Evolutionary conservation across 2,113 vertebrate species (phyloP).

Genomic region (rabbit (Oryctolagus cuniculus)): DNA sequence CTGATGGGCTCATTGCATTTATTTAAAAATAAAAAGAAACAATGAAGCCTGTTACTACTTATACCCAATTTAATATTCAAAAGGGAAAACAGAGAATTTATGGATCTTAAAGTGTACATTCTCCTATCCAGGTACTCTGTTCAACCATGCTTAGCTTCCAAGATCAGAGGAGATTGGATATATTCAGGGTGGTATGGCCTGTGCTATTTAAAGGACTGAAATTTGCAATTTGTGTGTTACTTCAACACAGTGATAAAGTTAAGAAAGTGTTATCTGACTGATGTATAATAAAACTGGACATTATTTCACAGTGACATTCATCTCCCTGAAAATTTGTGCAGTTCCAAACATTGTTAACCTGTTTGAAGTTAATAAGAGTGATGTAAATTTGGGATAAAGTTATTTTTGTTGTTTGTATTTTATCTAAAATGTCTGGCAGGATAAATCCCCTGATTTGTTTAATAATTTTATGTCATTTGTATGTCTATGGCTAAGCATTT

Average conservation of each 20-base stretch:
- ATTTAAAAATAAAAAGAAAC: background rate
- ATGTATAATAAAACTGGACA: background rate
- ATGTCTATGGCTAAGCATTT: background rate
- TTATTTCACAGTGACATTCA: background rate
- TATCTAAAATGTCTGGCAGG: background rate
- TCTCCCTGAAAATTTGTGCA: background rate
- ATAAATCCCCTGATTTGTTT: background rate
- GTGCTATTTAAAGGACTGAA: background rate
- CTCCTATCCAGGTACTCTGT: too few species aligned
- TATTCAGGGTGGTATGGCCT: too few species aligned
- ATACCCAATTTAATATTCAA: conserved; percentile 15
- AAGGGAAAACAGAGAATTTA: conserved; percentile 47
- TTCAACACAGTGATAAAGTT: background rate
- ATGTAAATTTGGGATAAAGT: background rate
- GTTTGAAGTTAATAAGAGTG: background rate
- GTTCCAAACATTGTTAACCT: background rate
- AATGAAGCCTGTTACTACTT: background rate
- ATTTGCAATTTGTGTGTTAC: background rate
- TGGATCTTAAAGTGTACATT: background rate
- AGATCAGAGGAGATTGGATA: too few species aligned
- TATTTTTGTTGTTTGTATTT: conserved; percentile 11
- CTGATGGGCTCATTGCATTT: conserved; percentile 23
- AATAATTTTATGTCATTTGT: background rate
- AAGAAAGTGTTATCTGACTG: background rate
- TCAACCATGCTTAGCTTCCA: too few species aligned